Evolutionary conservation across 2,113 vertebrate genomes (phyloP).

Genomic region (Dromiciops gliroides): DNA sequence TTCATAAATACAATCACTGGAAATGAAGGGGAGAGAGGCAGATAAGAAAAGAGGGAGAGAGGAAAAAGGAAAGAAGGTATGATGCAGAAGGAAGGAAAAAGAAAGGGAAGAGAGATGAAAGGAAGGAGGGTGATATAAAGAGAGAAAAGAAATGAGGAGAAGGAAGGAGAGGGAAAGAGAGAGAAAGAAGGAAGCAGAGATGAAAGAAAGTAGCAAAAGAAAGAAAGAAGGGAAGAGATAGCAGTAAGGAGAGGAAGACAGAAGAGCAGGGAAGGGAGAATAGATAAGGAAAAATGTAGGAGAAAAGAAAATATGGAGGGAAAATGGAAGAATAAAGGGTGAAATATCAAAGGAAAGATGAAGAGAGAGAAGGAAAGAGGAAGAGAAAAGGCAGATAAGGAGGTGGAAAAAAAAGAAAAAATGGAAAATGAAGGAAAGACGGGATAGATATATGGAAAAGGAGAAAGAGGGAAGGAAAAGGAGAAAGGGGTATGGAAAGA

Average conservation of each 20-base stretch:
- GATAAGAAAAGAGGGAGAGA: neutral
- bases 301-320: neutral
- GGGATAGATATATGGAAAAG: too few species aligned
- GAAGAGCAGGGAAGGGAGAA: neutral
- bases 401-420: too few species aligned
- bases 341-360: neutral
- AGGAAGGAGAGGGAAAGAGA: neutral
- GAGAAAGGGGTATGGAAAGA: neutral
- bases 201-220: neutral
- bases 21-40: constrained; percentile 62
- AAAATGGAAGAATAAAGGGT: neutral
- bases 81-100: neutral
- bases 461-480: neutral
- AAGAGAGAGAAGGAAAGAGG: neutral
- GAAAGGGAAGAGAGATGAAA: neutral
- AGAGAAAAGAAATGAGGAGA: too few species aligned
- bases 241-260: neutral
- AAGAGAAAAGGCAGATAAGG: too few species aligned
- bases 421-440: too few species aligned
- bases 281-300: neutral
- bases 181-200: neutral
- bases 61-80: neutral
- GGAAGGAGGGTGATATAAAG: too few species aligned
- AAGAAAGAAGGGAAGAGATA: neutral
- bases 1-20: constrained; percentile 75